These are phyloP conservation scores for Lepisosteus oculatus DNA, from an alignment of 2,113 vertebrate species.

Conservation along the genomic window DNA sequence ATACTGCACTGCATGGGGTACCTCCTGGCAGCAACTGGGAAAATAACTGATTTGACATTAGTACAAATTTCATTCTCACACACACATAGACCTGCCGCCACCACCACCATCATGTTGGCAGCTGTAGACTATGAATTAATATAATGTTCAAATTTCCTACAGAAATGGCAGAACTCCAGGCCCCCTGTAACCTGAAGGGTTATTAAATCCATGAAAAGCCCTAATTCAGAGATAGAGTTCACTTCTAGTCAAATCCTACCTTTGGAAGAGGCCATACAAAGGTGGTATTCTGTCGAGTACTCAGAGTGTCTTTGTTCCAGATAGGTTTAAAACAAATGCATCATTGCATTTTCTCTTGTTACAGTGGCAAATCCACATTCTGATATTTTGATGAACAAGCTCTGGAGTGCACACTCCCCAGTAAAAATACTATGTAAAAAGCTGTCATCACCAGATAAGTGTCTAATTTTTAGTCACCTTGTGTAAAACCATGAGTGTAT, in stretches of 20 bases:
- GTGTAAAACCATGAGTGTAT: too few species aligned
- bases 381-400: conserved; percentile 16
- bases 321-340: conserved; percentile 29
- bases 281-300: conserved; percentile 33
- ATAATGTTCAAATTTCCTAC: conserved; percentile 42
- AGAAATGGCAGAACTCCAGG: conserved; percentile 27
- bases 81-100: neutral
- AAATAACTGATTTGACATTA: conserved; percentile 14
- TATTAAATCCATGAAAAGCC: conserved; percentile 42
- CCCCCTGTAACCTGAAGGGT: conserved; percentile 29
- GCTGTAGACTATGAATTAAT: conserved; percentile 32
- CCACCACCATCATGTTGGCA: conserved; percentile 6
- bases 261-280: conserved; percentile 31
- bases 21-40: conserved; percentile 18
- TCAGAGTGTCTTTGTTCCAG: conserved; percentile 34
- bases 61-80: conserved; percentile 15
- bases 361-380: conserved; percentile 16
- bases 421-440: too few species aligned
- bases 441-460: too few species aligned
- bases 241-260: conserved; percentile 28
- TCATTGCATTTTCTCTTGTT: conserved; percentile 21
- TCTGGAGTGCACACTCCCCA: neutral
- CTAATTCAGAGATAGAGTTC: conserved; percentile 34
- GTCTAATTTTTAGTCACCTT: too few species aligned
- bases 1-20: neutral